Conservation (phyloP, 1,140 invertebrate genomes). For the Zelostemma sp. region DNA sequence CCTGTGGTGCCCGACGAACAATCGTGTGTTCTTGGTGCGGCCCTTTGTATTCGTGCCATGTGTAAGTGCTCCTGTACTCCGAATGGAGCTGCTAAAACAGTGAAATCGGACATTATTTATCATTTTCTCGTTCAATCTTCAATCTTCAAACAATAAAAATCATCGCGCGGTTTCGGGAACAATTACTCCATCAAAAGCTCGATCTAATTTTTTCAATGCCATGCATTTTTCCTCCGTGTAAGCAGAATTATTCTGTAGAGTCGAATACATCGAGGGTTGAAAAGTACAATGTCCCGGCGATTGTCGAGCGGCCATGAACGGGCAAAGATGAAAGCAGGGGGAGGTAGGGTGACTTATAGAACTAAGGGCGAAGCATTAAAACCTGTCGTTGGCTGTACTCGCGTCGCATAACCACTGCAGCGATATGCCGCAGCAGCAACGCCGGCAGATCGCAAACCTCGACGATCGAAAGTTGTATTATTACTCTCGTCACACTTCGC, state of each 20-base stretch:
- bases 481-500: conserved; percentile 3
- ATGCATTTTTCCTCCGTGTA: too few species aligned
- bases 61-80: conserved; percentile 91
- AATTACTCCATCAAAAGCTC: too few species aligned
- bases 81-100: conserved; percentile 84
- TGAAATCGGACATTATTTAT: too few species aligned
- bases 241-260: too few species aligned
- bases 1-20: conserved; percentile 75
- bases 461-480: background rate
- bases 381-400: conserved; percentile 4
- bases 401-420: conserved; percentile 5
- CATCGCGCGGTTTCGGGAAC: too few species aligned
- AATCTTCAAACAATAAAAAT: too few species aligned
- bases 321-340: background rate
- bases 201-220: too few species aligned
- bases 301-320: too few species aligned
- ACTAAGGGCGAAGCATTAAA: conserved; percentile 1
- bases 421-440: background rate
- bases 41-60: conserved; percentile 91
- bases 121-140: too few species aligned
- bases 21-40: conserved; percentile 73
- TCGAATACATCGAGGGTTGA: too few species aligned
- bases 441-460: background rate
- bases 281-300: too few species aligned
- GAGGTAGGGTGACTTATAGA: background rate